Evolutionary conservation across 2,888 invertebrate species (phyloP).

Genomic region (Laothoe populi): DNA sequence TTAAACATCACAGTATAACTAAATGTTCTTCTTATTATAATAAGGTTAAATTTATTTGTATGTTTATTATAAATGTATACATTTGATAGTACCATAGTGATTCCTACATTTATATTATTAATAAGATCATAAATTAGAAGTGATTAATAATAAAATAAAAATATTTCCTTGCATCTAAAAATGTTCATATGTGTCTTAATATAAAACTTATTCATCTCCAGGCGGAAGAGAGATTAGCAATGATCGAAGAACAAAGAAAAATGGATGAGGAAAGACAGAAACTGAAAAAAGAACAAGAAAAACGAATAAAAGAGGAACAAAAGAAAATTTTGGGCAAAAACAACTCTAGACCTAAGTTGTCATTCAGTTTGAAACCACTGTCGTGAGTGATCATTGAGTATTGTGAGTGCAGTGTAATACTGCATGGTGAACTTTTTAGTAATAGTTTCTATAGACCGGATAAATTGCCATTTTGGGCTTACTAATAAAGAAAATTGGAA

Average conservation of each 20-base stretch:
- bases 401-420: conserved; percentile 25
- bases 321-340: conserved; percentile 98
- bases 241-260: conserved; percentile 98
- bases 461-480: not conserved
- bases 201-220: conserved; percentile 62
- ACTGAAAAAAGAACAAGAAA: conserved; percentile 96
- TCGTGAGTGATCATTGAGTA: conserved; percentile 80
- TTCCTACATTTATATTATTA: too few species aligned
- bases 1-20: too few species aligned
- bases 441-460: not conserved
- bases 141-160: not conserved
- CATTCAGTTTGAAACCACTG: conserved; percentile 94
- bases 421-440: conserved; percentile 31
- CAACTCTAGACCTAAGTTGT: conserved; percentile 97
- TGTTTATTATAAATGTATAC: too few species aligned
- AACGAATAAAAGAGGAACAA: conserved; percentile 96
- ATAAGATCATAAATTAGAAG: too few species aligned
- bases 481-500: not conserved
- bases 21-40: too few species aligned
- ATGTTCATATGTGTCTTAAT: not conserved
- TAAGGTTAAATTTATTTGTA: too few species aligned
- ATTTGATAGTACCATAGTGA: too few species aligned
- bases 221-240: conserved; percentile 98
- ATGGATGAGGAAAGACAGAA: conserved; percentile 98
- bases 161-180: not conserved